Evolutionary conservation across 2,797 vertebrate species (phyloP), one percentile per base, ranked within the genome.

Genomic region (Tachyglossus aculeatus): DNA sequence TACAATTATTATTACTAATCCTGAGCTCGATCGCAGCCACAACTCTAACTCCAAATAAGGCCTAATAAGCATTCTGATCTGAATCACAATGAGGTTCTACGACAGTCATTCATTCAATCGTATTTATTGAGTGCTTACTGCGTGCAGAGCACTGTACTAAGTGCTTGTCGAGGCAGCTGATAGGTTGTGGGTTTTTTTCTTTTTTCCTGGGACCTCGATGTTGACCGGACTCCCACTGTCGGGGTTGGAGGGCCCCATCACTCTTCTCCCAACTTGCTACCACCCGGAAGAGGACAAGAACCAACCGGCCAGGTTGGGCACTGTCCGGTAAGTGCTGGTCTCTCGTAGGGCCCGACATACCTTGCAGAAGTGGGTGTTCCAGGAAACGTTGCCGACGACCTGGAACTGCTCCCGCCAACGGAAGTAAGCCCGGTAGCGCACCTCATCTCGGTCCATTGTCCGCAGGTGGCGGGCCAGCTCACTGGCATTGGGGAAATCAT

Each of bases 401-500:
- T 19, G 56, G 45, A 82, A 33, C n/a, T 36, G 66, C 13, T 21
- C 52, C 34, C 60, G 61, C 86, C 88, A 90, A 38, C 31, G 50
- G 52, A 90, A 90, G 68, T 84, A 83, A 12, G 22, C 2, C 29
- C 47, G 67, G 59, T 88, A 89, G 4, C 38, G 38, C 25, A 19
- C 2, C 0, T 51, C 0, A 2, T 91, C 75, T 10, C 9, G 0
- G 18, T 78, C 85, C 39, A 89, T 75, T 3, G 45, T 54, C 33
- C 2, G 7, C 41, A 88, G 70, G 57, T 84, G 74, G 13, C 0
- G 11, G 0, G 82, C 86, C 68, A 90, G 76, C 2, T 74, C 77
- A 11, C 0, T 0, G 0, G 79, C 31, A 0, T 47, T 70, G 27
- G 22, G 3, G 0, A 90, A 91, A 62, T 86, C 82, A 0, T 81